Evolutionary conservation across 2,113 vertebrate genomes (phyloP).

Genomic region (Notechis scutatus): DNA sequence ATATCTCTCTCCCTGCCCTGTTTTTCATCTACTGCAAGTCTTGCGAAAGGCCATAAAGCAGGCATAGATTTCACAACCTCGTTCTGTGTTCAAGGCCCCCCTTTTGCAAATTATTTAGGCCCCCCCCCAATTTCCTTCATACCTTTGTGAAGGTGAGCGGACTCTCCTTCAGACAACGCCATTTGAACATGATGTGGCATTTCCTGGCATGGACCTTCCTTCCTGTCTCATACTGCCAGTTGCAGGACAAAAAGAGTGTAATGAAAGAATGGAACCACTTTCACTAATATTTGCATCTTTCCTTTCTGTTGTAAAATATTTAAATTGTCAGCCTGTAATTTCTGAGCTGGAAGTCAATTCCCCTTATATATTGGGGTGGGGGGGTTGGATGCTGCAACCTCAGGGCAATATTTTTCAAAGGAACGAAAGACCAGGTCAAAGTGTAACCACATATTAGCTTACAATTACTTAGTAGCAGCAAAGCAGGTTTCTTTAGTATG

Average conservation of each 20-base stretch:
- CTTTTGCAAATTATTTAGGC: no score
- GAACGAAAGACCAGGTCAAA: neutral
- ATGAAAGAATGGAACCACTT: neutral
- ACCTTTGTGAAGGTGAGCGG: neutral
- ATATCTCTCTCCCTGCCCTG: neutral
- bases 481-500: neutral
- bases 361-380: neutral
- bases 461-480: neutral
- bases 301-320: no score
- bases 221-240: neutral
- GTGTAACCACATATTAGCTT: neutral
- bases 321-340: neutral
- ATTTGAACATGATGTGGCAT: neutral
- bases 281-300: no score
- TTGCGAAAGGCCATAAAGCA: no score
- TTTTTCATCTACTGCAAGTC: neutral
- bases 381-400: neutral
- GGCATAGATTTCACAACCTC: neutral
- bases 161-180: neutral
- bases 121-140: neutral
- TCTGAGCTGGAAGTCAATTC: neutral
- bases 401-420: neutral
- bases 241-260: neutral
- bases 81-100: neutral
- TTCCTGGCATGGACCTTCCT: slow-evolving; percentile 2